These are phyloP conservation scores for Leucophora obtusa DNA, from an alignment of 2,888 invertebrate species.

Conservation along the genomic window DNA sequence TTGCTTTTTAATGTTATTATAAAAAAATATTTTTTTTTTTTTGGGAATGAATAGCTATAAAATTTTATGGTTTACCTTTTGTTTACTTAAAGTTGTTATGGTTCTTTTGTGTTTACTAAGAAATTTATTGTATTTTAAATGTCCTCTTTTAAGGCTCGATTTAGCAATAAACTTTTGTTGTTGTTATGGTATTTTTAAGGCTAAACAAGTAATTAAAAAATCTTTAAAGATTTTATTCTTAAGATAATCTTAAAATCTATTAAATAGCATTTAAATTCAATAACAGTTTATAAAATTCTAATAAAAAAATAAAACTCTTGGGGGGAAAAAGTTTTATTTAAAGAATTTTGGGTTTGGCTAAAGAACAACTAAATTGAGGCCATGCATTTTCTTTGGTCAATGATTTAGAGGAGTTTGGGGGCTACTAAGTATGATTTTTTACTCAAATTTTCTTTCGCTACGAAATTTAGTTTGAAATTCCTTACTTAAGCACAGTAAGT, in stretches of 20 bases:
- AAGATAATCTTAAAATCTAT: background rate
- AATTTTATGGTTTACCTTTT: slow-evolving; percentile 5
- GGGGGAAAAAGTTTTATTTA: no score
- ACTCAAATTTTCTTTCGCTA: no score
- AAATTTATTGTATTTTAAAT: background rate
- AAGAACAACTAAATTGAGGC: no score
- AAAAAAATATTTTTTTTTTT: background rate
- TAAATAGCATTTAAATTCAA: background rate
- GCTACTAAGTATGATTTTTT: no score
- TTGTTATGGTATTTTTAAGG: background rate
- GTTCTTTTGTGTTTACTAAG: background rate
- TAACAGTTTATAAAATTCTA: background rate
- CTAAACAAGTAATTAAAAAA: background rate
- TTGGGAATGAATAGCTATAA: background rate
- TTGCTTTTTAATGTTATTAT: background rate
- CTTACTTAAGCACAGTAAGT: no score
- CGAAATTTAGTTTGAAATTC: no score
- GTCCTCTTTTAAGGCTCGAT: background rate
- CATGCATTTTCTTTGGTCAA: no score
- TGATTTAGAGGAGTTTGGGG: no score
- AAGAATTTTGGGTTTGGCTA: no score
- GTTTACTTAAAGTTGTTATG: background rate
- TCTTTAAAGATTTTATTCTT: background rate
- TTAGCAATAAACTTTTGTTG: background rate
- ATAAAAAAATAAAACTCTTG: background rate